A percentile compares a stretch with the other conserved stretches of the same genome.
Conservation (phyloP, 2,888 invertebrate species). For the Ptycholaimellus sp. region DNA sequence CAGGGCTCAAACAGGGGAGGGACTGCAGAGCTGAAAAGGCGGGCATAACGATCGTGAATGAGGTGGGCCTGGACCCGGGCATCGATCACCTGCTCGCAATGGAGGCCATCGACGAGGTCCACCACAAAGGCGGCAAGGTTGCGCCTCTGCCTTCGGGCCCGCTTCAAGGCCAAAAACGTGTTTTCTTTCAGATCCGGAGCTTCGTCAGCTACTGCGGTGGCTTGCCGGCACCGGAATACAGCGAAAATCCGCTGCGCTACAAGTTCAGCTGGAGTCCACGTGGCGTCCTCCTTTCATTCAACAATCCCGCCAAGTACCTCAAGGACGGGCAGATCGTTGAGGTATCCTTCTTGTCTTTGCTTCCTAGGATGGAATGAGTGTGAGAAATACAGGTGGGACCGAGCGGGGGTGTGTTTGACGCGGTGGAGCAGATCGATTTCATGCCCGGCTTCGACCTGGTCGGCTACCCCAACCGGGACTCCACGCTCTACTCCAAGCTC, state of each 20-base stretch:
- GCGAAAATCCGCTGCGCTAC: conserved; percentile 51
- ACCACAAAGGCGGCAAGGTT: conserved; percentile 50
- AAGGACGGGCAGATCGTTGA: conserved; percentile 45
- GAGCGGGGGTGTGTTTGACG: conserved; percentile 66
- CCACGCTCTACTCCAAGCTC: conserved; percentile 55
- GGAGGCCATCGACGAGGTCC: conserved; percentile 80
- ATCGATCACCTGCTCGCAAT: conserved; percentile 86
- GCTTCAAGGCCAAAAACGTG: neutral
- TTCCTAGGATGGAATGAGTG: conserved; percentile 1
- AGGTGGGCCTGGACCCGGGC: conserved; percentile 93
- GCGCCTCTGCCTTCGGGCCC: neutral
- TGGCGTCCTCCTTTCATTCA: conserved; percentile 65
- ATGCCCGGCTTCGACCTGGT: conserved; percentile 85
- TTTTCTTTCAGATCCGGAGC: conserved; percentile 43
- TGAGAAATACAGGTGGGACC: conserved; percentile 50
- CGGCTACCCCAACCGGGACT: conserved; percentile 88
- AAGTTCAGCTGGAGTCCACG: conserved; percentile 93
- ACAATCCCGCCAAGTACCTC: conserved; percentile 64
- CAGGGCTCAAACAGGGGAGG: neutral
- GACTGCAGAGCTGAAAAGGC: conserved; percentile 51
- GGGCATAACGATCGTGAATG: conserved; percentile 75
- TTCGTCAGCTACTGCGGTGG: conserved; percentile 93
- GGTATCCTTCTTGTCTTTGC: conserved; percentile 1
- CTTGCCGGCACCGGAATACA: conserved; percentile 82
- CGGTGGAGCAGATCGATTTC: conserved; percentile 54